Evolutionary conservation across 2,113 vertebrate genomes (phyloP).

Genomic region (Ailurus styani): DNA sequence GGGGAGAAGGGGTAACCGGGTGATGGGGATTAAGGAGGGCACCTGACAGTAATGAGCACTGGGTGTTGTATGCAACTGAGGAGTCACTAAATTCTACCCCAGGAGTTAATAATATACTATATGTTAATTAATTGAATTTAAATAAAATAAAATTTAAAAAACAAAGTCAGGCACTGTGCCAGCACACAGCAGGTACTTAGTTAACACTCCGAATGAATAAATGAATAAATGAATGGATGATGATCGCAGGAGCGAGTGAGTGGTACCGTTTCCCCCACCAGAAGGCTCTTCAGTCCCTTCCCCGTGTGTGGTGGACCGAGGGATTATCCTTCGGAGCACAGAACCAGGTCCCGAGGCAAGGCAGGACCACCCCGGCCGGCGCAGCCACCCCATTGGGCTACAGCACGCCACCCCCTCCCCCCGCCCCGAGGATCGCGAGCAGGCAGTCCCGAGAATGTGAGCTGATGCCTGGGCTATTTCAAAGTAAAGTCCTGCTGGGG

Average conservation of each 20-base stretch:
- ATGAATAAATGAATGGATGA: background rate
- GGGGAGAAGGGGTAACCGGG: background rate
- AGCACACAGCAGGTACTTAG: background rate
- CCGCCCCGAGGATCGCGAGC: too few relatives aligned
- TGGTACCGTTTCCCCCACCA: too few relatives aligned
- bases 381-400: background rate
- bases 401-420: too few relatives aligned
- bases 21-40: background rate
- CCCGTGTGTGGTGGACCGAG: background rate
- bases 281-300: background rate
- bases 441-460: accelerated
- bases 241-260: too few relatives aligned
- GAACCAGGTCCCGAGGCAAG: background rate
- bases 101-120: background rate
- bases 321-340: background rate
- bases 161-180: background rate
- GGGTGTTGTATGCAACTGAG: background rate
- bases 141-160: background rate
- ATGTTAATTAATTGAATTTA: background rate
- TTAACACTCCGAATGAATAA: too few relatives aligned
- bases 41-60: accelerated
- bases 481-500: background rate
- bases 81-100: background rate
- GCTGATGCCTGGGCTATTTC: background rate
- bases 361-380: background rate